Evolutionary conservation across 1,140 invertebrate species (phyloP).

Genomic region (Maconellicoccus hirsutus): DNA sequence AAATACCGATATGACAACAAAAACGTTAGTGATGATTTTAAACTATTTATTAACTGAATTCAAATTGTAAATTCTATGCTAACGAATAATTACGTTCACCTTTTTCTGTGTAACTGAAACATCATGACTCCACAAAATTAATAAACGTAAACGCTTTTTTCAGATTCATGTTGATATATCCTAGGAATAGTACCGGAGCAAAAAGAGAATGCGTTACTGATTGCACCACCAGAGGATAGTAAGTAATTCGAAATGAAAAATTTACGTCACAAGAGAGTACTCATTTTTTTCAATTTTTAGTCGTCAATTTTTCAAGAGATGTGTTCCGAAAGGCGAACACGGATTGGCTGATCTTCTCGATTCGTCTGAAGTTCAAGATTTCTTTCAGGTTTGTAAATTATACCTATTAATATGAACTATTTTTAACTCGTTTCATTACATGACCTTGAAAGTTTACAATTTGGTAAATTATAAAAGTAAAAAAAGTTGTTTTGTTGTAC

Average conservation of each 20-base stretch:
- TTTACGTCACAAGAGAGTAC: neutral
- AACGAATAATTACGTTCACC: too few relatives aligned
- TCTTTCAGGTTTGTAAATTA: slow-evolving; percentile 39
- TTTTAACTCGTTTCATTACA: too few relatives aligned
- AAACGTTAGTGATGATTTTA: slow-evolving; percentile 36
- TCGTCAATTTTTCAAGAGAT: slow-evolving; percentile 41
- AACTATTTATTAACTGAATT: slow-evolving; percentile 23
- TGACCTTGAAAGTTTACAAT: too few relatives aligned
- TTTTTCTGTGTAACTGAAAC: slow-evolving; percentile 25
- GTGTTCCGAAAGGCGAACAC: slow-evolving; percentile 39
- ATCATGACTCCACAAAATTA: slow-evolving; percentile 23
- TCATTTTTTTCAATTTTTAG: slow-evolving; percentile 34
- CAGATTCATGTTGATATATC: slow-evolving; percentile 36
- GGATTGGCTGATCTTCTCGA: slow-evolving; percentile 38
- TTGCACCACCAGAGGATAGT: slow-evolving; percentile 38
- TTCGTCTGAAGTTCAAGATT: slow-evolving; percentile 41
- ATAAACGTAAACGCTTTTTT: too few relatives aligned
- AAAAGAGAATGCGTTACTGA: slow-evolving; percentile 39
- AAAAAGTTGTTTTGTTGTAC: slow-evolving; percentile 25
- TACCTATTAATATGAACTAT: too few relatives aligned
- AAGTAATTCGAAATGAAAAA: slow-evolving; percentile 32
- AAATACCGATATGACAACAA: slow-evolving; percentile 38
- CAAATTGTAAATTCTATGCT: too few relatives aligned
- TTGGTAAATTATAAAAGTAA: too few relatives aligned
- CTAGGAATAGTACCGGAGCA: slow-evolving; percentile 31